Base-by-base conservation (phyloP, 2,797 vertebrate species). In the Pseudomugil tenellus region DNA sequence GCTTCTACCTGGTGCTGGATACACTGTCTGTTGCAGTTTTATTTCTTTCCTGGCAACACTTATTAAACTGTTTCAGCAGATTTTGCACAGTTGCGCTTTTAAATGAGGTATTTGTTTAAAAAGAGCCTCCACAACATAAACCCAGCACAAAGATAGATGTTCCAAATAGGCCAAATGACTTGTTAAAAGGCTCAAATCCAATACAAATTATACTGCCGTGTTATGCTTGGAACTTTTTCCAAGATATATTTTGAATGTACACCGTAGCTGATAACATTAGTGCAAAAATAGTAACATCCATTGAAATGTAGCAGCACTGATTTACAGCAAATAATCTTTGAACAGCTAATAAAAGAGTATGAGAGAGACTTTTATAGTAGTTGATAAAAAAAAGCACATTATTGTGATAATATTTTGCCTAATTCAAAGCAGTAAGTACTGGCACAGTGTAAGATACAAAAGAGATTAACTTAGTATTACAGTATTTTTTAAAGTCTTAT, bases 401-500 rank as follows among this genome's bases (percentile, higher is more conserved):
- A 59, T 82, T 46, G 76, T 83, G 66, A 80, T 17, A 49, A 78
- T 77, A 77, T 67, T 83, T 76, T 80, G 79, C 72, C 79, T 89
- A 76, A 85, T 80, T 79, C 49, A 55, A 86, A 39, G n/a, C 37
- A 69, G 63, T 63, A 63, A 81, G 79, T 86, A 80, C 83, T 86
- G 77, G 80, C 81, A 83, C 76, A 81, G 26, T 32, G 65, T 62
- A 68, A 46, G 71, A 71, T 84, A 79, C 43, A 60, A 86, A 66
- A 63, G 71, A 81, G 70, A 77, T 77, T 67, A 73, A 76, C 14
- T 57, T 79, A 76, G 79, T 83, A 74, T 79, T 79, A 68, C 74
- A 80, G 83, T 79, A 79, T 91, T 92, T 92, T 84, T 88, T 85
- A 84, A 86, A 56, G 70, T 86, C 81, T 81, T 86, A 82, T 77